Evolutionary conservation across 2,113 vertebrate genomes (phyloP).

Genomic region (Crotalus helleri): DNA sequence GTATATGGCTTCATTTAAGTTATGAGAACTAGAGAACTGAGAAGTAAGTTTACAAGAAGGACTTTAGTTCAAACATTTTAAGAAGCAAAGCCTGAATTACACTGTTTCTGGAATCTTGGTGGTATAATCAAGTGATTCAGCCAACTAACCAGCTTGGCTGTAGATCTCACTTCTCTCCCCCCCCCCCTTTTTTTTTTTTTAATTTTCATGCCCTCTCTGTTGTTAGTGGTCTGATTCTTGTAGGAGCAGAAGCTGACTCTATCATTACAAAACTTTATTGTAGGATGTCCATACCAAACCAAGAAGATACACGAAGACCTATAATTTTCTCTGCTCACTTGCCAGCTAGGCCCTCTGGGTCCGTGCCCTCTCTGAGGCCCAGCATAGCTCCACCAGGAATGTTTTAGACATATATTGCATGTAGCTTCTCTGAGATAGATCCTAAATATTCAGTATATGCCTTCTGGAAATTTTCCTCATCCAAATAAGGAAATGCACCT

Average conservation of each 20-base stretch:
- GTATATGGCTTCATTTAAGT: neutral
- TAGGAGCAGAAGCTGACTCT: constrained; percentile 5
- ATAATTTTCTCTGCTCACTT: constrained; percentile 3
- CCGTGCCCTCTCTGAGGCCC: neutral
- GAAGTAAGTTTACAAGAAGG: neutral
- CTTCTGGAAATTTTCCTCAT: neutral
- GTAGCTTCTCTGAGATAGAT: neutral
- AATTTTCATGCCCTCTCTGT: neutral
- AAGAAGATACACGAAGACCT: constrained; percentile 11
- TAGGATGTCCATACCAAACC: constrained; percentile 8
- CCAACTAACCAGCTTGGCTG: constrained; percentile 11
- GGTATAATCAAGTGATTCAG: neutral
- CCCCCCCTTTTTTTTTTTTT: neutral
- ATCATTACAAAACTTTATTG: constrained; percentile 23
- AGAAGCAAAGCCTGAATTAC: neutral
- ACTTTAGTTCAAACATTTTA: neutral
- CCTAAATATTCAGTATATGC: neutral
- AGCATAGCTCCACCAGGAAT: neutral
- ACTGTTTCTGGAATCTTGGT: neutral
- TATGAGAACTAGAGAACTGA: neutral
- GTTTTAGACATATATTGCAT: neutral
- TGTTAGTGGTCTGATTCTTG: constrained; percentile 21
- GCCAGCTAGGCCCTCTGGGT: neutral
- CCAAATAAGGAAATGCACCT: neutral
- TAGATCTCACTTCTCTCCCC: neutral